phyloP scores from a whole-genome alignment of 2,888 invertebrate genomes.

The Apodemia hepburni region DNA sequence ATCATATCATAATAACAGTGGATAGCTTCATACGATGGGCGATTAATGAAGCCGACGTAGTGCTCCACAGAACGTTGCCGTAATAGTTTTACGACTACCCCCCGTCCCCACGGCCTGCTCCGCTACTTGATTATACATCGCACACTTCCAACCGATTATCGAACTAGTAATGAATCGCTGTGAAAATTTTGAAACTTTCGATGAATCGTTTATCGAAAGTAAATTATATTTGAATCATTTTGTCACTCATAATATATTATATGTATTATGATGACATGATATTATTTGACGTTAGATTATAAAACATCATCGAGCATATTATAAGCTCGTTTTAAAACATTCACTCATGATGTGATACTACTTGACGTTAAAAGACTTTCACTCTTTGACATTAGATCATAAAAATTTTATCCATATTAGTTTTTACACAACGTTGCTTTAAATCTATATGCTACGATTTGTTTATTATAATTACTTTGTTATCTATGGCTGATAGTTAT shows the following conservation, averaged over 20 bases:
- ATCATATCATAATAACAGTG: constrained; percentile 53
- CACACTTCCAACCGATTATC: constrained; percentile 72
- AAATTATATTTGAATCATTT: constrained; percentile 13
- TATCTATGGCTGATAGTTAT: no score
- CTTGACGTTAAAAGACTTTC: no score
- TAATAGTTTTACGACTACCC: constrained; percentile 74
- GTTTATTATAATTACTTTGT: no score
- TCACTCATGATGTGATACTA: no score
- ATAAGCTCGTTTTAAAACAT: no score
- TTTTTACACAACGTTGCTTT: no score
- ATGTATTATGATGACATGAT: no score
- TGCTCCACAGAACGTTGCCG: constrained; percentile 66
- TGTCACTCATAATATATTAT: not conserved
- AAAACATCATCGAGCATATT: no score
- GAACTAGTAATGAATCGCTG: constrained; percentile 71
- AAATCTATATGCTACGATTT: no score
- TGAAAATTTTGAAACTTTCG: constrained; percentile 46
- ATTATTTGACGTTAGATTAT: no score
- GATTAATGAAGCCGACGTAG: constrained; percentile 74
- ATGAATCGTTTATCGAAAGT: constrained; percentile 9
- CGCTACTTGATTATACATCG: constrained; percentile 76
- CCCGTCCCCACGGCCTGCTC: constrained; percentile 38
- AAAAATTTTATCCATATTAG: no score
- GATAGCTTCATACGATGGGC: constrained; percentile 74
- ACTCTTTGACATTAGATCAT: no score